A percentile compares a stretch with the other conserved stretches of the same genome.
phyloP scores from a whole-genome alignment of 2,797 vertebrate genomes.

The Eleutherodactylus coqui region DNA sequence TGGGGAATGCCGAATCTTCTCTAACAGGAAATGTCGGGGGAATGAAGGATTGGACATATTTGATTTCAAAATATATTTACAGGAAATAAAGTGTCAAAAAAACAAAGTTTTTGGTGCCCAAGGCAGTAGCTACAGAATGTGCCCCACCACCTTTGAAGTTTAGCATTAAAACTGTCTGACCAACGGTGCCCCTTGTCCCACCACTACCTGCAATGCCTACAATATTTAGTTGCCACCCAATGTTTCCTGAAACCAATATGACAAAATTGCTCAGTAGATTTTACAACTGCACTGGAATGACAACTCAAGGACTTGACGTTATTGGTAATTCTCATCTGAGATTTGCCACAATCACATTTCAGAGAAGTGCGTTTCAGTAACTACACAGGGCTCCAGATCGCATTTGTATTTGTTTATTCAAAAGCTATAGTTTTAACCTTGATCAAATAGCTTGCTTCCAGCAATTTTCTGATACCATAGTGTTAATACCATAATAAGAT shows the following conservation, averaged over 20 bases:
- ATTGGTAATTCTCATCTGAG: neutral
- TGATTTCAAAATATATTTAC: too few relatives aligned
- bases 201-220: too few relatives aligned
- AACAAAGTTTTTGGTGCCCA: too few relatives aligned
- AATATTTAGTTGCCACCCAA: neutral
- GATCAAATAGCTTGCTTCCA: constrained; percentile 30
- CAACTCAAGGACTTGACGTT: neutral
- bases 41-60: too few relatives aligned
- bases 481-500: constrained; percentile 33
- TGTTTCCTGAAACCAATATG: neutral
- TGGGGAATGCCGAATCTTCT: too few relatives aligned
- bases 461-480: constrained; percentile 18
- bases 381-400: neutral
- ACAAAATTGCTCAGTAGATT: too few relatives aligned
- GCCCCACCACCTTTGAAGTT: too few relatives aligned
- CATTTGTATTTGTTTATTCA: constrained; percentile 15
- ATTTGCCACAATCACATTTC: neutral
- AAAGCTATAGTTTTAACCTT: constrained; percentile 25
- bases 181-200: too few relatives aligned
- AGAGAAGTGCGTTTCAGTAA: neutral
- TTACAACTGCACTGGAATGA: neutral
- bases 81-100: too few relatives aligned
- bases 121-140: too few relatives aligned
- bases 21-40: too few relatives aligned
- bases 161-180: too few relatives aligned